Evolutionary conservation across 2,888 invertebrate genomes (phyloP).

Genomic region (Linnaemya vulpina): DNA sequence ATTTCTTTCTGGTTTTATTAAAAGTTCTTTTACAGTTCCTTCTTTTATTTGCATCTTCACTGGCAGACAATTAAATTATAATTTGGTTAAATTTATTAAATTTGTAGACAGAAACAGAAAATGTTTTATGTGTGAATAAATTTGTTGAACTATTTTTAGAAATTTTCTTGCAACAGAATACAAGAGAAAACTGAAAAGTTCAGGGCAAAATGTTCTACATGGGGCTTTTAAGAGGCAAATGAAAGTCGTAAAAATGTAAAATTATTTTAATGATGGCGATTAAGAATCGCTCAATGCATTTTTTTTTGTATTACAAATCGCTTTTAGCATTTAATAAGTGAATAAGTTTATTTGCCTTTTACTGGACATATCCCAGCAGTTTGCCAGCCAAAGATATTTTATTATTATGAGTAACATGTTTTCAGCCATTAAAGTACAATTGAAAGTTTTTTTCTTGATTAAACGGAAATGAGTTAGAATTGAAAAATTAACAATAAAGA

Average conservation of each 20-base stretch:
- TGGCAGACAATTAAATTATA: slow-evolving; percentile 56
- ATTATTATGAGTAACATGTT: slow-evolving; percentile 10
- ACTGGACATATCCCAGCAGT: background rate
- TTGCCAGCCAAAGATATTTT: background rate
- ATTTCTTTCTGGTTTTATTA: slow-evolving; percentile 24
- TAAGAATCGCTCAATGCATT: background rate
- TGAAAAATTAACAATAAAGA: background rate
- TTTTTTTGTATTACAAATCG: background rate
- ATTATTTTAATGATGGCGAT: too few species aligned
- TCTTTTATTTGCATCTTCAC: slow-evolving; percentile 12
- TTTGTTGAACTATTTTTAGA: slow-evolving; percentile 30
- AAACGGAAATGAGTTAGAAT: background rate
- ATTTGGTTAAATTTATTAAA: slow-evolving; percentile 56
- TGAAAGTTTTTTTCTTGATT: background rate
- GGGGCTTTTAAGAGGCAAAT: background rate
- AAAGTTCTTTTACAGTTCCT: background rate
- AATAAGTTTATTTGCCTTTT: background rate
- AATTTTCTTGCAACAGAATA: background rate
- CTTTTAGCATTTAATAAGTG: background rate
- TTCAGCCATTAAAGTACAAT: slow-evolving; percentile 29
- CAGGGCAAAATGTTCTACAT: background rate
- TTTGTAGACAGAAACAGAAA: slow-evolving; percentile 44
- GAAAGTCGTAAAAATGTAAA: background rate
- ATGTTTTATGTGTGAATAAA: slow-evolving; percentile 9
- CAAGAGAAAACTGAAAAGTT: background rate